phyloP scores from a whole-genome alignment of 2,113 vertebrate genomes.

The Thalassarche chlororhynchos region DNA sequence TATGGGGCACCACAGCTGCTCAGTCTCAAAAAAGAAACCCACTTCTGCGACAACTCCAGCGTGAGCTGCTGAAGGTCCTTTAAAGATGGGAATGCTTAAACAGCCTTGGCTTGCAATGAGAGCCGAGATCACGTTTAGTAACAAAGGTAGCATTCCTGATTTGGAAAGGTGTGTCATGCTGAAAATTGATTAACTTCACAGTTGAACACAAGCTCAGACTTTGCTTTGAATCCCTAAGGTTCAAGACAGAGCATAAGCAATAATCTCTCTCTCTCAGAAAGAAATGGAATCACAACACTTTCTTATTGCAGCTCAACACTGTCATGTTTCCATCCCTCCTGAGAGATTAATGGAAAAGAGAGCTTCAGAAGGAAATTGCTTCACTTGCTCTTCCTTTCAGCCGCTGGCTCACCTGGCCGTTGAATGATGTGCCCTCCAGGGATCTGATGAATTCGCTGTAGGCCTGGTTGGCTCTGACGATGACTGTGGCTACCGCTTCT shows the following conservation, averaged over 20 bases:
- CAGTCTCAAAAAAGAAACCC: neutral
- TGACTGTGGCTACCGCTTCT: conserved; percentile 91
- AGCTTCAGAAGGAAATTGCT: conserved; percentile 5
- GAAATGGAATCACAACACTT: neutral
- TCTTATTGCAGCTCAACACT: neutral
- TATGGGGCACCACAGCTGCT: neutral
- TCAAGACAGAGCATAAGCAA: neutral
- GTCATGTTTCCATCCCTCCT: neutral
- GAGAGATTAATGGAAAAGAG: neutral
- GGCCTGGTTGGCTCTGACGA: conserved; percentile 92
- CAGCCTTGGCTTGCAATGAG: neutral
- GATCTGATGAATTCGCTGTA: conserved; percentile 93
- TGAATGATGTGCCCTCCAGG: conserved; percentile 87
- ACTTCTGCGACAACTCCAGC: neutral
- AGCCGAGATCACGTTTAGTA: neutral
- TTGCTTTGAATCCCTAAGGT: conserved; percentile 26
- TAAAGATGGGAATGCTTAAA: neutral
- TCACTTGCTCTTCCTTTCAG: neutral
- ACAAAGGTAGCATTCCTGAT: neutral
- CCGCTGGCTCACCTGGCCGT: conserved; percentile 85
- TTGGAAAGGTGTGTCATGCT: neutral
- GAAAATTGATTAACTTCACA: conserved; percentile 1
- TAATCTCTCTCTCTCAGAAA: neutral
- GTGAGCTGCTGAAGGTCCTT: neutral
- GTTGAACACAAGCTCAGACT: neutral